phyloP scores from a whole-genome alignment of 2,888 invertebrate species.

The Perdita meconis region DNA sequence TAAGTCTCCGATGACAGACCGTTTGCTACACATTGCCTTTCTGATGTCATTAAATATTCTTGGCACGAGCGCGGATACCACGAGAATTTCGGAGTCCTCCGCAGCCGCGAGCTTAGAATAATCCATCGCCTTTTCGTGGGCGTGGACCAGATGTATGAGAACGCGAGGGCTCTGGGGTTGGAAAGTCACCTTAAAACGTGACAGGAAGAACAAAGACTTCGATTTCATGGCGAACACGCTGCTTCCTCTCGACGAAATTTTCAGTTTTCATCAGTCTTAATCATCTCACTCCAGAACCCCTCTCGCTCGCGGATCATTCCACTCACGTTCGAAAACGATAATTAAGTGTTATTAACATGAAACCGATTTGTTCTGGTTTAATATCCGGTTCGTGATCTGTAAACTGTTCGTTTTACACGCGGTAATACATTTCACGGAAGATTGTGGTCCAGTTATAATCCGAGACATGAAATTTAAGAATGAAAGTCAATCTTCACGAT shows the following conservation, averaged over 20 bases:
- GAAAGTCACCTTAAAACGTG: constrained; percentile 70
- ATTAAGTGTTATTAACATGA: too few species aligned
- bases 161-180: constrained; percentile 53
- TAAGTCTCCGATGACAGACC: constrained; percentile 26
- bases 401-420: too few species aligned
- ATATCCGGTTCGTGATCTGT: too few species aligned
- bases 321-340: too few species aligned
- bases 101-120: constrained; percentile 68
- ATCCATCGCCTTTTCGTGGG: constrained; percentile 72
- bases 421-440: too few species aligned
- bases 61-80: constrained; percentile 63
- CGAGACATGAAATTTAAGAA: too few species aligned
- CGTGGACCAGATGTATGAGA: constrained; percentile 70
- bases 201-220: constrained; percentile 67
- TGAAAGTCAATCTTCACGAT: too few species aligned
- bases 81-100: constrained; percentile 63
- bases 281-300: constrained; percentile 27
- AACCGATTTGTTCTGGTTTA: too few species aligned
- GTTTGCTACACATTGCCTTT: constrained; percentile 32
- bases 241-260: constrained; percentile 10
- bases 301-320: too few species aligned
- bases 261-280: constrained; percentile 33
- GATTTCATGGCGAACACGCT: constrained; percentile 28
- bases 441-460: too few species aligned
- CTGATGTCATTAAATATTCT: constrained; percentile 56